Evolutionary conservation across 2,113 vertebrate genomes (phyloP).

Genomic region (Heterochromis multidens): DNA sequence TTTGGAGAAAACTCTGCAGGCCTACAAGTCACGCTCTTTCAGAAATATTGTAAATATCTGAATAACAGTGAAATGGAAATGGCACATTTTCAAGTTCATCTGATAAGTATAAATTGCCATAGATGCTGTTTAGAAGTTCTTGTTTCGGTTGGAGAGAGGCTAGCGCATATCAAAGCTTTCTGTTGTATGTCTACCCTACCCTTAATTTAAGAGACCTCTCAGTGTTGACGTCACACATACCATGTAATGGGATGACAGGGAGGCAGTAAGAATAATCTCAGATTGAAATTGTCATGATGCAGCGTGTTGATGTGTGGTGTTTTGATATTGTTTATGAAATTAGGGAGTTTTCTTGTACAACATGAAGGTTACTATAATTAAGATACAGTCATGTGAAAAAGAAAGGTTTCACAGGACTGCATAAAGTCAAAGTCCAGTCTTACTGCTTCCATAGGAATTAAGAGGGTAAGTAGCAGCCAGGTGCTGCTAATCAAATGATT

Average conservation of each 20-base stretch:
- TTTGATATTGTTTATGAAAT: neutral
- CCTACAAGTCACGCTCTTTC: neutral
- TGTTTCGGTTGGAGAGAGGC: too few relatives aligned
- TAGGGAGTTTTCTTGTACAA: too few relatives aligned
- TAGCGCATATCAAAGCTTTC: too few relatives aligned
- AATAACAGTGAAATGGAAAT: fast-evolving
- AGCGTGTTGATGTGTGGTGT: neutral
- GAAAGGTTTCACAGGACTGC: too few relatives aligned
- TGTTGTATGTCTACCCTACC: too few relatives aligned
- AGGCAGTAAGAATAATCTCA: neutral
- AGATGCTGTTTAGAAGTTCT: too few relatives aligned
- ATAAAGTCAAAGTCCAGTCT: too few relatives aligned
- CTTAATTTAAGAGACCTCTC: neutral
- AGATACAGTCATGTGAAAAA: too few relatives aligned
- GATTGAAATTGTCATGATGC: neutral
- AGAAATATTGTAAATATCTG: neutral
- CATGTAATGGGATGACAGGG: too few relatives aligned
- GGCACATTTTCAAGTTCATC: fast-evolving
- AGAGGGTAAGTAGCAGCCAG: neutral
- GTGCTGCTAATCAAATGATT: neutral
- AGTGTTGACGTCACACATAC: too few relatives aligned
- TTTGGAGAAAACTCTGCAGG: neutral
- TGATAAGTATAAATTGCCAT: too few relatives aligned
- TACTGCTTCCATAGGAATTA: neutral
- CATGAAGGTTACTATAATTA: too few relatives aligned